Conservation (phyloP, 1,140 invertebrate genomes). For the Drosophila sucinea region DNA sequence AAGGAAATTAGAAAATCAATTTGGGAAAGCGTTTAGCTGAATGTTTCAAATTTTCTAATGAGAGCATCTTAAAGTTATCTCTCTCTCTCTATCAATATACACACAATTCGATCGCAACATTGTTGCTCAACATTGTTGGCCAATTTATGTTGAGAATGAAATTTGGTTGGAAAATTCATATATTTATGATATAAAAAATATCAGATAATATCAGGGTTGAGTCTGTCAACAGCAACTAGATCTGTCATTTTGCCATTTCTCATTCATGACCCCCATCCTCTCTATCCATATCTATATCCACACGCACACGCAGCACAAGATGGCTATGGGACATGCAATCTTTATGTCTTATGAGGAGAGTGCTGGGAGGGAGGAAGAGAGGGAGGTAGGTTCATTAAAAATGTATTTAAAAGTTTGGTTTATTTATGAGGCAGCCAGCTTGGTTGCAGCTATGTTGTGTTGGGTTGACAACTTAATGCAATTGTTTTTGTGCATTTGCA, state of each 20-base stretch:
- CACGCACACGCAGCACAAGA: not conserved
- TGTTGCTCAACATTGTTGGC: too few species aligned
- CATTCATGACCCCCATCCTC: not conserved
- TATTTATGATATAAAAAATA: not conserved
- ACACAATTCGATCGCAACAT: too few species aligned
- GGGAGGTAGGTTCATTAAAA: constrained; percentile 42
- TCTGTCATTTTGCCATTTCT: constrained; percentile 16
- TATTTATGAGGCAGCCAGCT: constrained; percentile 8
- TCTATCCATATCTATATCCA: not conserved
- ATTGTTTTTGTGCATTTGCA: constrained; percentile 49
- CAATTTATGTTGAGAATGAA: not conserved
- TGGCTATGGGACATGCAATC: constrained; percentile 23
- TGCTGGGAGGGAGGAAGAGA: constrained; percentile 19
- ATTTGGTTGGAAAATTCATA: not conserved
- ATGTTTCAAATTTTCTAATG: not conserved
- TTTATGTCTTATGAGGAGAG: constrained; percentile 35
- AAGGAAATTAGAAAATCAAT: not conserved
- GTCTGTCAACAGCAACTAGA: constrained; percentile 6
- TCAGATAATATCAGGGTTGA: constrained; percentile 20
- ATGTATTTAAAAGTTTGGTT: constrained; percentile 44
- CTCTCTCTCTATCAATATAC: not conserved
- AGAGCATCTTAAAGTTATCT: not conserved
- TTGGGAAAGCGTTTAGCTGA: not conserved
- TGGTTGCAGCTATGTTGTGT: not conserved
- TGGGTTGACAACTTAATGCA: constrained; percentile 35